Percentiles rank a stretch among this genome's conserved stretches.
Conservation (phyloP, 1,140 invertebrate species). For the Pseudomyrmex sp. region DNA sequence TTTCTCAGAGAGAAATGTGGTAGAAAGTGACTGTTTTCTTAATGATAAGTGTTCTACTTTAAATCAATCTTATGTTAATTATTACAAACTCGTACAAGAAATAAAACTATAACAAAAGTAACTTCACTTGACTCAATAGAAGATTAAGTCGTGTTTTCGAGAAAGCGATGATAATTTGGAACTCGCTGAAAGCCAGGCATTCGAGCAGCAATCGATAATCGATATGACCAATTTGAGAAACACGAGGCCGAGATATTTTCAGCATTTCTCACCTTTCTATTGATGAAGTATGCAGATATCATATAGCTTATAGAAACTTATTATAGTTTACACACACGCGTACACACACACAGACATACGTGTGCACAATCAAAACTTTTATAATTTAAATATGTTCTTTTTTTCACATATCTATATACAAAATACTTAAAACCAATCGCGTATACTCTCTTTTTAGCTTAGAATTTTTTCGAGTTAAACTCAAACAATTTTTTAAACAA, state of each 20-base stretch:
- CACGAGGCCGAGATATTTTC: conserved; percentile 49
- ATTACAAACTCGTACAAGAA: conserved; percentile 20
- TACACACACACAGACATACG: no score
- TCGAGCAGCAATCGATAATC: conserved; percentile 46
- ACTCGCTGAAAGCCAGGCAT: conserved; percentile 34
- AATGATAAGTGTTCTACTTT: neutral
- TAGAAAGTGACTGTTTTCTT: neutral
- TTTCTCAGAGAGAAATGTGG: neutral
- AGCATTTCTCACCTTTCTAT: conserved; percentile 54
- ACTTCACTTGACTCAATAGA: conserved; percentile 25
- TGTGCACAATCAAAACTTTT: neutral
- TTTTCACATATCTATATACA: neutral
- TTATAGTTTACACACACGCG: conserved; percentile 4
- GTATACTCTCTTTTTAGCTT: neutral
- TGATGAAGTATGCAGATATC: conserved; percentile 54
- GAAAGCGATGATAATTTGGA: conserved; percentile 52
- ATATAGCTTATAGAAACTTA: conserved; percentile 49
- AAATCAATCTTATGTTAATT: neutral
- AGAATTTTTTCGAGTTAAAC: neutral
- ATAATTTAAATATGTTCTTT: neutral
- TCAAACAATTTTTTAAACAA: neutral
- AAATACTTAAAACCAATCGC: neutral
- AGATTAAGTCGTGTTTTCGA: conserved; percentile 36
- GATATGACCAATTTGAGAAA: conserved; percentile 60
- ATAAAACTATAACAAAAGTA: conserved; percentile 26